These are phyloP conservation scores for Alitta virens DNA, from an alignment of 2,888 invertebrate genomes.

Conservation along the genomic window DNA sequence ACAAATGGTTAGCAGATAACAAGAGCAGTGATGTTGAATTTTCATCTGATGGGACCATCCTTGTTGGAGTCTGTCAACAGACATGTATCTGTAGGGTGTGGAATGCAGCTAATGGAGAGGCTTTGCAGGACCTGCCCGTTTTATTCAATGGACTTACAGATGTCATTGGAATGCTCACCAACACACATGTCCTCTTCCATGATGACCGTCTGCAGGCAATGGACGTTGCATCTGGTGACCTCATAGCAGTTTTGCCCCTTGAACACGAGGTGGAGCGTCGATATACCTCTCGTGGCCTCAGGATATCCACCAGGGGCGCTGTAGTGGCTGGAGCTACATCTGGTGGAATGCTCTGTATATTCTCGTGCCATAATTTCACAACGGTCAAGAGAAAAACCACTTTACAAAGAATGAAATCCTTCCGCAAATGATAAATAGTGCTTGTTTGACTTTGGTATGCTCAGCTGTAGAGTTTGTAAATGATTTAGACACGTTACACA, in stretches of 20 bases:
- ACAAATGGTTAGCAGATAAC: conserved; percentile 14
- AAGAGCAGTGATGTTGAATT: conserved; percentile 25
- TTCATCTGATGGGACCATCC: conserved; percentile 28
- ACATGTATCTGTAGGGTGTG: conserved; percentile 23
- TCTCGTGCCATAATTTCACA: conserved; percentile 25
- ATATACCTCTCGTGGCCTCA: conserved; percentile 8
- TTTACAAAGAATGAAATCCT: conserved; percentile 28
- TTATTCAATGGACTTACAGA: conserved; percentile 5
- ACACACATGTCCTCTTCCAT: conserved; percentile 27
- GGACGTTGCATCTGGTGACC: conserved; percentile 26
- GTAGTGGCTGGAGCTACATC: conserved; percentile 20
- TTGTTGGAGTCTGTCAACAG: conserved; percentile 22
- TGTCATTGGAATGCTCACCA: conserved; percentile 28
- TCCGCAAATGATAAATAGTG: conserved; percentile 10
- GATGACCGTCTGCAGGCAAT: conserved; percentile 19
- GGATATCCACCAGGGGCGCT: conserved; percentile 23
- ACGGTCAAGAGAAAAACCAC: conserved; percentile 25
- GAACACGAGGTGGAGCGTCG: conserved; percentile 10
- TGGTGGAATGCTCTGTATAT: conserved; percentile 15
- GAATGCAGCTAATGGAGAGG: conserved; percentile 31
- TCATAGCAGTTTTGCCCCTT: conserved; percentile 16
- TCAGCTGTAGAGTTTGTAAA: too few relatives aligned
- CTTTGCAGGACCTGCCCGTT: conserved; percentile 21
- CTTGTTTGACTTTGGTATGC: not conserved
- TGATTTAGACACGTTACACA: too few relatives aligned